A percentile compares a stretch with the other conserved stretches of the same genome.
These are phyloP conservation scores for Mormyrus proboscirostris DNA, from an alignment of 2,797 vertebrate species.

Conservation along the genomic window DNA sequence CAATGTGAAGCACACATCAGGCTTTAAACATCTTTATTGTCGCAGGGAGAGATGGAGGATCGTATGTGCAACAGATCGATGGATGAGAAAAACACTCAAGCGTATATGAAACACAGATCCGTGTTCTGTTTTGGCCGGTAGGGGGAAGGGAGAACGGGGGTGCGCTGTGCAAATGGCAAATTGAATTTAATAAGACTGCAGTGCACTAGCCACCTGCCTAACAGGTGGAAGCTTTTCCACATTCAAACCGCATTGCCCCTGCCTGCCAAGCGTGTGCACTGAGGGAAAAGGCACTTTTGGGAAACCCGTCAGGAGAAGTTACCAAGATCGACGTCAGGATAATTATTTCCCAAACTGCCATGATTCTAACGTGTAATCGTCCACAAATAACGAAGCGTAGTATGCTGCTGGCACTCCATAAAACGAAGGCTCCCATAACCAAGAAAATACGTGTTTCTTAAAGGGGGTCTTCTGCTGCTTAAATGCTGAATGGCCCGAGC, in stretches of 20 bases:
- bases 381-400: not conserved
- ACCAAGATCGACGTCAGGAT: not conserved
- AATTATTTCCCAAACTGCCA: not conserved
- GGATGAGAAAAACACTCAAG: not conserved
- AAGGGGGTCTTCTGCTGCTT: not conserved
- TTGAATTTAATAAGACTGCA: not conserved
- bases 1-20: not conserved
- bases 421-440: not conserved
- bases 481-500: constrained; percentile 11
- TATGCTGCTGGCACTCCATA: not conserved
- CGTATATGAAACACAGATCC: not conserved
- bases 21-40: not conserved
- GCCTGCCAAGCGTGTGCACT: constrained; percentile 21
- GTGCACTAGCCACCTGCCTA: not conserved
- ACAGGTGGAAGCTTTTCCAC: constrained; percentile 10
- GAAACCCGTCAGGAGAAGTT: not conserved
- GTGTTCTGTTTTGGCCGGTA: not conserved
- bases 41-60: not conserved
- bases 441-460: not conserved
- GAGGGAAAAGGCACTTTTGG: not conserved
- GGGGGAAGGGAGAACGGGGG: not conserved
- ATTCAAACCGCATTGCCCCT: not conserved
- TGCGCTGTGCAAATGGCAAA: not conserved
- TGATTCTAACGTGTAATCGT: not conserved
- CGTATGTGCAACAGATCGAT: not conserved